These are phyloP conservation scores for Zosterops pallidus DNA, from an alignment of 2,113 vertebrate genomes.

Conservation along the genomic window DNA sequence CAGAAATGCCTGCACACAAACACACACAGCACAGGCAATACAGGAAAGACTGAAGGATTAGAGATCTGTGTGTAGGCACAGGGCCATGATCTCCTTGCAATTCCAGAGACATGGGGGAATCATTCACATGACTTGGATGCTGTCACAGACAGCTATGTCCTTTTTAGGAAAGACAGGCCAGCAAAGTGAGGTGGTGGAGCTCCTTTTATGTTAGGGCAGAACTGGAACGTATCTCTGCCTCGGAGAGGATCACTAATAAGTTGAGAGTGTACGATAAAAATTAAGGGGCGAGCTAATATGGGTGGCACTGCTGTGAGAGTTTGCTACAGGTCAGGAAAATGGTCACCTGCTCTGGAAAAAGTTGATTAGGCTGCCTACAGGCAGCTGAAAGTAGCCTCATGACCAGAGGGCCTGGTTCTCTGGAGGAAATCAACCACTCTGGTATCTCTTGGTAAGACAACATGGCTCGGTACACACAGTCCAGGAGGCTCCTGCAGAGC, in stretches of 20 bases:
- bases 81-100: not conserved
- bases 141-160: not conserved
- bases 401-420: not conserved
- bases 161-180: not conserved
- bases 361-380: not conserved
- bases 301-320: not conserved
- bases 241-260: rapidly evolving
- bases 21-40: rapidly evolving
- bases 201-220: not conserved
- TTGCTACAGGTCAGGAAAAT: not conserved
- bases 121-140: not conserved
- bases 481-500: not conserved
- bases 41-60: not conserved
- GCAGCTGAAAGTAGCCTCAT: not conserved
- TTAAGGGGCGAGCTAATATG: not conserved
- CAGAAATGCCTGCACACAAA: not conserved
- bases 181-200: not conserved
- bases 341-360: not conserved
- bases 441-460: not conserved
- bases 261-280: not conserved
- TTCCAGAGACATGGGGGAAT: not conserved
- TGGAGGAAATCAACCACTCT: not conserved
- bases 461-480: rapidly evolving
- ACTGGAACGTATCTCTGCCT: not conserved
- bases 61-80: not conserved